Conservation (phyloP, 2,888 invertebrate species). For the Agonum fuliginosum region DNA sequence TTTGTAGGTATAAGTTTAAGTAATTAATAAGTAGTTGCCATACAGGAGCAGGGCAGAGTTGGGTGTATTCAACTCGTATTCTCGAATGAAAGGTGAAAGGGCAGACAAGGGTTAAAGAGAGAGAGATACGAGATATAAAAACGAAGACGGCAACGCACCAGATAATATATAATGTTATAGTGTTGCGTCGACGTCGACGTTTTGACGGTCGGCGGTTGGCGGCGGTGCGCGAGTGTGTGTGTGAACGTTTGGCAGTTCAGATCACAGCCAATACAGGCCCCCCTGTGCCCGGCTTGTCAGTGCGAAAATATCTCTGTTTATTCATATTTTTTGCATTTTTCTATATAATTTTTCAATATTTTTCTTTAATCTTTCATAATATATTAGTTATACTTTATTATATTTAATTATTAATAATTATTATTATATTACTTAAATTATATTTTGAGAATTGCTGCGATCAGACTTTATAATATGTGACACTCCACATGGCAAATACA, state of each 20-base stretch:
- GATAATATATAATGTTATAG: constrained; percentile 29
- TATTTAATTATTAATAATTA: constrained; percentile 63
- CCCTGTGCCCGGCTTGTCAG: constrained; percentile 66
- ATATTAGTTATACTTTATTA: constrained; percentile 65
- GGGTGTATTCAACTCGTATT: constrained; percentile 34
- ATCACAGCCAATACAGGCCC: constrained; percentile 72
- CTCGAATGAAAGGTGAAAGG: background rate
- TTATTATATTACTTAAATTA: constrained; percentile 70
- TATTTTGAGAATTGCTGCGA: constrained; percentile 74
- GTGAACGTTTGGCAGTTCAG: constrained; percentile 70
- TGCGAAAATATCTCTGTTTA: constrained; percentile 64
- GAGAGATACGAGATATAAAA: background rate
- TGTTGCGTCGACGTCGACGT: constrained; percentile 40
- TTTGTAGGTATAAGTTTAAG: constrained; percentile 41
- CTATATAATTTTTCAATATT: constrained; percentile 68
- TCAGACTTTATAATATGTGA: constrained; percentile 73
- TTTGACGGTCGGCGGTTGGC: constrained; percentile 43
- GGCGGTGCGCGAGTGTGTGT: constrained; percentile 58
- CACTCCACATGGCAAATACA: constrained; percentile 65
- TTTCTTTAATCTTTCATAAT: constrained; percentile 63
- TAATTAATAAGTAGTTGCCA: constrained; percentile 44
- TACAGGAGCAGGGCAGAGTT: constrained; percentile 35
- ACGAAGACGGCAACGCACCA: constrained; percentile 46
- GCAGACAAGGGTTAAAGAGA: background rate
- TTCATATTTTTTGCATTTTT: constrained; percentile 66